phyloP scores from a whole-genome alignment of 35 echinoderm and acorn worm species.

The Ophioderma brevispina region DNA sequence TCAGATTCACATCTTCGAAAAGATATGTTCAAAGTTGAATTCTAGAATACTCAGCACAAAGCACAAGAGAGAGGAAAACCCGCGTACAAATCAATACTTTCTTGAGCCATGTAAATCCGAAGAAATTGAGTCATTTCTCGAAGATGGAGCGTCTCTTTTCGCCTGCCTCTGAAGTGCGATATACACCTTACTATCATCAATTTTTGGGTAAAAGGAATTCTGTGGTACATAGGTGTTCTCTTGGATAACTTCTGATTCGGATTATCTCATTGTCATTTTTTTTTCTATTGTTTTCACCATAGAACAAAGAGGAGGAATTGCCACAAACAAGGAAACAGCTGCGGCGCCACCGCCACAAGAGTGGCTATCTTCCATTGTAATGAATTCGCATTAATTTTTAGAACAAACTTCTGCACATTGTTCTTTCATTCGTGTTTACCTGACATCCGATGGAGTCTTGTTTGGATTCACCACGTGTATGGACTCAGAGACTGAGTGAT shows the following conservation, averaged over 20 bases:
- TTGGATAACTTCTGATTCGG: not conserved
- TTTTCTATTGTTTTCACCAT: not conserved
- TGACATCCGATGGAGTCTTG: not conserved
- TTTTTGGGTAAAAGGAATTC: not conserved
- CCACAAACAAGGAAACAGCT: not conserved
- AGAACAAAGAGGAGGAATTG: not conserved
- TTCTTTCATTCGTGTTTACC: not conserved
- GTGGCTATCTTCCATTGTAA: not conserved
- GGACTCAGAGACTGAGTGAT: not conserved
- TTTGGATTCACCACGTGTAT: not conserved
- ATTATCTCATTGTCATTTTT: not conserved
- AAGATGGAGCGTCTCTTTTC: not conserved
- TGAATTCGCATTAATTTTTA: not conserved
- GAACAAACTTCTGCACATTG: not conserved
- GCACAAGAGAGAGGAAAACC: too few species aligned
- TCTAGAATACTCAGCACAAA: too few species aligned
- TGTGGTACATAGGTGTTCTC: not conserved
- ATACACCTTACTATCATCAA: conserved; percentile 8
- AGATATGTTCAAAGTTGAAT: too few species aligned
- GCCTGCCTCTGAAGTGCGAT: not conserved
- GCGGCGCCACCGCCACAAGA: not conserved
- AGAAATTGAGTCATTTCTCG: not conserved
- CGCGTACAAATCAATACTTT: not conserved
- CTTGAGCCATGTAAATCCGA: not conserved
- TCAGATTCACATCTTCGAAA: too few species aligned